Conservation (phyloP, 35 echinoderm and acorn worm species). For the Ptychodera flava region DNA sequence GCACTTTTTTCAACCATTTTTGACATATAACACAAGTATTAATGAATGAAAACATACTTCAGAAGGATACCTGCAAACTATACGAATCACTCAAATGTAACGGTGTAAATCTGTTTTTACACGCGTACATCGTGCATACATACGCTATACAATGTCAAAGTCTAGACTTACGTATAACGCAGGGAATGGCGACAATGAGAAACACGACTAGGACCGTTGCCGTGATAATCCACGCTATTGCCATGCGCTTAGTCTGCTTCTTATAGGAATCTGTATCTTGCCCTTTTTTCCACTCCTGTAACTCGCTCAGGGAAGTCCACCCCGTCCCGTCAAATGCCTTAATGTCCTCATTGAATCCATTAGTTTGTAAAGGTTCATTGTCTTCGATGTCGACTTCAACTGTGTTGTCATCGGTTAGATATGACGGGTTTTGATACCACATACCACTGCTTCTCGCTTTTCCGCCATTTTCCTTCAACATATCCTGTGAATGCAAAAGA, state of each 20-base stretch:
- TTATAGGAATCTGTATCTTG: background rate
- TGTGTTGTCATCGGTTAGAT: background rate
- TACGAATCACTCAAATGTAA: no score
- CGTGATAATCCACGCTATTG: background rate
- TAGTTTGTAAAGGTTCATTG: background rate
- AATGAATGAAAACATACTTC: no score
- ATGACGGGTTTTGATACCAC: background rate
- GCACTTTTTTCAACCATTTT: no score
- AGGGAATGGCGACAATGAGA: background rate
- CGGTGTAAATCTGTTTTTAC: no score
- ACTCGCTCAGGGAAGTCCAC: background rate
- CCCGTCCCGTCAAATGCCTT: background rate
- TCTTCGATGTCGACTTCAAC: background rate
- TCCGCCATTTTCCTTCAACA: no score
- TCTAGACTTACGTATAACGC: no score
- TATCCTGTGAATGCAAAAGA: no score
- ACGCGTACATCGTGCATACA: no score
- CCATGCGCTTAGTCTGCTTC: background rate
- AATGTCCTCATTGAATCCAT: background rate
- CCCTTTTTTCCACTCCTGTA: background rate
- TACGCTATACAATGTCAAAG: no score
- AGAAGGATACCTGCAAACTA: no score
- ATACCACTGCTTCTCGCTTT: background rate
- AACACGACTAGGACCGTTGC: background rate
- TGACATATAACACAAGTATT: no score